These are phyloP conservation scores for Orthosia gracilis DNA, from an alignment of 2,888 invertebrate genomes.

Conservation along the genomic window DNA sequence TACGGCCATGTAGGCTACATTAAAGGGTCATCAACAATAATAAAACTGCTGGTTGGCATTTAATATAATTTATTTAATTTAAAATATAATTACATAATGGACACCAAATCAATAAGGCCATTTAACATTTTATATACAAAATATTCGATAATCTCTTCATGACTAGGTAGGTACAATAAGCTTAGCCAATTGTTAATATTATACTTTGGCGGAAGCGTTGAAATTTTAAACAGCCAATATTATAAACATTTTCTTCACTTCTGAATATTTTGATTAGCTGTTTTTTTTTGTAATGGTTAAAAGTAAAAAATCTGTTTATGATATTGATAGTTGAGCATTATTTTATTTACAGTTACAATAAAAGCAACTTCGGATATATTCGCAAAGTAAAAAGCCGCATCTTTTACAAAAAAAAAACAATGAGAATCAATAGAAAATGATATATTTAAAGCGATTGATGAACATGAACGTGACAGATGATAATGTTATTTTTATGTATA, in stretches of 20 bases:
- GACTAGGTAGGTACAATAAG: conserved; percentile 86
- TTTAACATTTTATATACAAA: conserved; percentile 89
- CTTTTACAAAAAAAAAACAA: conserved; percentile 75
- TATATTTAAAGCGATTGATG: conserved; percentile 63
- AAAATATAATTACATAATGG: conserved; percentile 84
- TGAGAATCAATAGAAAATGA: conserved; percentile 65
- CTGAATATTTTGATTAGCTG: not conserved
- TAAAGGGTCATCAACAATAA: conserved; percentile 2
- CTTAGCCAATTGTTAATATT: conserved; percentile 80
- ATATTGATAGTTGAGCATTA: conserved; percentile 76
- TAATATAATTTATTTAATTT: conserved; percentile 83
- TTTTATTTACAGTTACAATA: conserved; percentile 79
- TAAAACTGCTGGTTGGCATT: conserved; percentile 63
- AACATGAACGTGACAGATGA: conserved; percentile 66
- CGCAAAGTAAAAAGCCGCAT: conserved; percentile 82
- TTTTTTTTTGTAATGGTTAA: not conserved
- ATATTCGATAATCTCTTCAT: conserved; percentile 85
- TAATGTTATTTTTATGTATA: conserved; percentile 73
- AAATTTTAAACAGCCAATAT: conserved; percentile 63
- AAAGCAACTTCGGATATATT: conserved; percentile 79
- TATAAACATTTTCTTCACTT: conserved; percentile 63
- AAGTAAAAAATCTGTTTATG: conserved; percentile 58
- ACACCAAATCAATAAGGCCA: conserved; percentile 77
- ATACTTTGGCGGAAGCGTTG: conserved; percentile 72
- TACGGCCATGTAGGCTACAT: no score